Base-by-base conservation (phyloP, 2,113 vertebrate species). In the Oenanthe oenanthe region DNA sequence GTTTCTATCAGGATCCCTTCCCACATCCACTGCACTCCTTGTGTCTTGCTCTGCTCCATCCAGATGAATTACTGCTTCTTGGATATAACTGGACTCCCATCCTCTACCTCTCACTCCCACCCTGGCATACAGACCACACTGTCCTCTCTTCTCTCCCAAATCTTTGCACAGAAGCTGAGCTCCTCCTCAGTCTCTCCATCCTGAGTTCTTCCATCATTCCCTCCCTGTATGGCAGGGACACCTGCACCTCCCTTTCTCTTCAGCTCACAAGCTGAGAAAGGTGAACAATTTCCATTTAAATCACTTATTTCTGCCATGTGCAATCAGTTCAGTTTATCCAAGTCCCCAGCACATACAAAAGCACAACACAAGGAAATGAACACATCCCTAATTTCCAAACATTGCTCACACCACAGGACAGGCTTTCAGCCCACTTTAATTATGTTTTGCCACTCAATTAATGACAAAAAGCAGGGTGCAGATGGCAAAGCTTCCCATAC, bases 401-500 rank as follows among this genome's bases (percentile, higher is more conserved):
- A 21, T 17, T 2, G 6, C 62, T 31, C 43, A 29, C 32, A 7
- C 45, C 10, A 20, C 32, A 38, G 32, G 16, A 22, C 40, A 28
- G 50, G 20, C n/a, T 62, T 43, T 71, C 29, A 40, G 54, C 17
- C 40, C 38, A 10, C 48, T 72, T 60, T 21, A 32, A 56, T 60
- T 17, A 43, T 4, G 12, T 42, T 93, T 63, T 77, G 50, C 15
- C 68, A 25, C 36, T 34, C 34, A 65, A 42, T 57, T 7, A 42
- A 28, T 9, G 73, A 51, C 40, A 56, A 50, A 31, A 63, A 58
- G 50, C 4, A 84, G 21, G 5, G 53, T 47, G 40, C 21, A 32
- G 54, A 58, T n/a, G 70, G 67, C 75, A 85, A 67, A 77, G 75
- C 43, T 73, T 66, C 61, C 94, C 96, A 68, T 98, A 99, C 99